A percentile compares a stretch with the other conserved stretches of the same genome.
These are phyloP conservation scores for Pollachius pollachius DNA, from an alignment of 2,113 vertebrate genomes.

Conservation along the genomic window DNA sequence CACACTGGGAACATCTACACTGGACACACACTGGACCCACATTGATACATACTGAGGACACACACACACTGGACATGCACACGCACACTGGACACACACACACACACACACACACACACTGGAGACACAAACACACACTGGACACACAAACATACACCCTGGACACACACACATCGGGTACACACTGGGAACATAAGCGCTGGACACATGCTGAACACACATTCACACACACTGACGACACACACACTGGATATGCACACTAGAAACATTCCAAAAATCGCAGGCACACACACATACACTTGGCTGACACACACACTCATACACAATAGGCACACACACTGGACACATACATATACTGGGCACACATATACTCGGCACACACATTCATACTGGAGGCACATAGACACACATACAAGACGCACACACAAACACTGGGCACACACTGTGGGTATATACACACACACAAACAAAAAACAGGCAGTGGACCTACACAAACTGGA, in stretches of 20 bases:
- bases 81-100: background rate
- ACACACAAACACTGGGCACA: background rate
- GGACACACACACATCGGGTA: background rate
- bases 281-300: background rate
- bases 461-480: slow-evolving; percentile 26
- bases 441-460: background rate
- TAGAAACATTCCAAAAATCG: background rate
- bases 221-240: background rate
- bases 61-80: background rate
- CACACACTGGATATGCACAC: slow-evolving; percentile 30
- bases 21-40: background rate
- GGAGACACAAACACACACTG: slow-evolving; percentile 18
- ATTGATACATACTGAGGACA: slow-evolving; percentile 2
- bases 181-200: background rate
- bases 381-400: background rate
- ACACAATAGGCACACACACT: slow-evolving; percentile 25
- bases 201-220: background rate
- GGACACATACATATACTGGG: background rate
- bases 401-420: slow-evolving; percentile 12
- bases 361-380: background rate
- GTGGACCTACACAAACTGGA: background rate
- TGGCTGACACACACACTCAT: background rate
- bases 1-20: too few species aligned
- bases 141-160: slow-evolving; percentile 8
- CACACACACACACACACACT: background rate